phyloP scores from a whole-genome alignment of 2,797 vertebrate genomes.

The Falco biarmicus region DNA sequence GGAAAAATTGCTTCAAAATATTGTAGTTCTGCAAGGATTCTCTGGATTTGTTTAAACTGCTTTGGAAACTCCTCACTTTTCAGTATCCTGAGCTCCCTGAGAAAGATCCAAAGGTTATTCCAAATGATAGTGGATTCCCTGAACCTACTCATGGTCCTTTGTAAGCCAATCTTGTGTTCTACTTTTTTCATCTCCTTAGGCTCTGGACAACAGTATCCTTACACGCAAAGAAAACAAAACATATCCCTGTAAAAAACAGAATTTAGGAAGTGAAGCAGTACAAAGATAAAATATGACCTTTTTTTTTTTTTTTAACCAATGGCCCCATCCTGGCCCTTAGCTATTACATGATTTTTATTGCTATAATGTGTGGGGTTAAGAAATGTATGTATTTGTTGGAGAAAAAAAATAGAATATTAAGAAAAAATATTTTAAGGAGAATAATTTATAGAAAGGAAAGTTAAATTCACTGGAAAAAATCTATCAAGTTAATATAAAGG shows the following conservation, averaged over 20 bases:
- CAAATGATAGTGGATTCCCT: background rate
- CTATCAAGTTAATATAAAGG: background rate
- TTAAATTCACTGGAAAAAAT: background rate
- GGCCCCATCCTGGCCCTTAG: rapidly evolving
- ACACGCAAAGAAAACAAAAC: background rate
- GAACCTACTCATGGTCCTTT: background rate
- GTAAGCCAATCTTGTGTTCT: background rate
- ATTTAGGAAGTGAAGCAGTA: background rate
- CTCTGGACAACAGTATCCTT: background rate
- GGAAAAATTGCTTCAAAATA: background rate
- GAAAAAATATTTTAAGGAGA: background rate
- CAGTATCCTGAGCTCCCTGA: background rate
- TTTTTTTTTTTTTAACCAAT: background rate
- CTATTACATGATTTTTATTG: background rate
- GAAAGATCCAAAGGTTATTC: background rate
- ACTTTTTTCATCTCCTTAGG: background rate
- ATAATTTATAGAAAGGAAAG: background rate
- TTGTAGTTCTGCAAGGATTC: background rate
- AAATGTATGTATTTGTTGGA: background rate
- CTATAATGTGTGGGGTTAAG: background rate
- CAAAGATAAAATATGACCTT: rapidly evolving
- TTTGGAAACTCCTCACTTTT: background rate
- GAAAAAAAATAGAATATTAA: background rate
- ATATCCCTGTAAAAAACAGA: background rate
- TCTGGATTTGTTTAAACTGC: background rate